phyloP scores from a whole-genome alignment of 2,797 vertebrate genomes.

The Triplophysa bombifrons region DNA sequence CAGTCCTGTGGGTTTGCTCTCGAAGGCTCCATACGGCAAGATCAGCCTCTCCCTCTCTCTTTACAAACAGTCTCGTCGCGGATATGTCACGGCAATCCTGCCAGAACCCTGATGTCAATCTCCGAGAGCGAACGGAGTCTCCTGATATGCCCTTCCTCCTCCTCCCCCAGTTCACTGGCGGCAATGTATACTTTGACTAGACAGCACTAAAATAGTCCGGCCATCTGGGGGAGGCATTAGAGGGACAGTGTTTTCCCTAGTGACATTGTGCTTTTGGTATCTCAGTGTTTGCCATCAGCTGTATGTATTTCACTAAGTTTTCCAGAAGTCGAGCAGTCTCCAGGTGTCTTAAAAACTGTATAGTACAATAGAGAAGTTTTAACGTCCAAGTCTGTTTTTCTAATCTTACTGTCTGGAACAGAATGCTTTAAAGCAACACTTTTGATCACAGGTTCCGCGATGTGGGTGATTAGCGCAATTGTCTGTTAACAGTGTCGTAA shows the following conservation, averaged over 20 bases:
- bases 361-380: no score
- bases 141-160: slow-evolving; percentile 20
- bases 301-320: background rate
- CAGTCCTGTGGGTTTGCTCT: background rate
- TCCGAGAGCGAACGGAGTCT: slow-evolving; percentile 2
- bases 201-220: slow-evolving; percentile 42
- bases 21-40: slow-evolving; percentile 26
- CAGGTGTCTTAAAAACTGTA: no score
- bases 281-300: background rate
- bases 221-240: slow-evolving; percentile 23
- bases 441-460: no score
- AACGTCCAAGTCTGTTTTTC: no score
- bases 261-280: slow-evolving; percentile 17
- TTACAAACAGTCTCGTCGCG: slow-evolving; percentile 13
- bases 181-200: slow-evolving; percentile 50
- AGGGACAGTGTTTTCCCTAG: slow-evolving; percentile 12
- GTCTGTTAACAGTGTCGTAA: no score
- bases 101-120: slow-evolving; percentile 14
- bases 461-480: no score
- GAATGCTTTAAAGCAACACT: no score
- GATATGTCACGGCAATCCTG: slow-evolving; percentile 2
- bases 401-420: no score
- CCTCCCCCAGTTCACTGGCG: slow-evolving; percentile 19
- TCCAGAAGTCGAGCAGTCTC: background rate
- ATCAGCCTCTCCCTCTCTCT: slow-evolving; percentile 22